Percentiles rank a stretch among this genome's conserved stretches.
Evolutionary conservation across 2,113 vertebrate species (phyloP).

Genomic region (Aviceda subcristata): DNA sequence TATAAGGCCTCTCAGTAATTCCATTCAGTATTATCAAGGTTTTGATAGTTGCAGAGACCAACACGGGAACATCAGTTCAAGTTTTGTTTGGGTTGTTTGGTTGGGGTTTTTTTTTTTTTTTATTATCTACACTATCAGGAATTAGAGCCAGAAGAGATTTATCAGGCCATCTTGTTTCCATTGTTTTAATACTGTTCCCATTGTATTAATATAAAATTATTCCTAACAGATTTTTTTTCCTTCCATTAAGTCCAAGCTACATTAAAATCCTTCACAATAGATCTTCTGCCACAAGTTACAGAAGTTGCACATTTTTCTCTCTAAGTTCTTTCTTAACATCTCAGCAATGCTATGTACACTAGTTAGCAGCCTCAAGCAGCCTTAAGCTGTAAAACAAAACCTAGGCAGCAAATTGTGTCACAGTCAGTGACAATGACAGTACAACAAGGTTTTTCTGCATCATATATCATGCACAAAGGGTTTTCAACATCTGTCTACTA

Average conservation of each 20-base stretch:
- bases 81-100: background rate
- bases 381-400: background rate
- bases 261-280: background rate
- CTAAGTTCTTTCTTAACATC: background rate
- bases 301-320: background rate
- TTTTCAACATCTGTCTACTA: background rate
- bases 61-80: background rate
- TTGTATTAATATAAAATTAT: background rate
- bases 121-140: background rate
- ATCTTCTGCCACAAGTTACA: background rate
- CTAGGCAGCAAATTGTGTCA: background rate
- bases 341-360: background rate
- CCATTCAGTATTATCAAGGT: background rate
- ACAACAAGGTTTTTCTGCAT: background rate
- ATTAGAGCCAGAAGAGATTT: background rate
- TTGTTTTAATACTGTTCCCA: background rate
- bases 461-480: background rate
- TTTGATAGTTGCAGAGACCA: background rate
- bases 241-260: background rate
- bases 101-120: background rate
- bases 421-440: slow-evolving; percentile 12
- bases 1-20: background rate
- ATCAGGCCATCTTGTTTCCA: background rate
- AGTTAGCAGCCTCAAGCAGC: background rate
- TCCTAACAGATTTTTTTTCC: background rate